Evolutionary conservation across 2,113 vertebrate species (phyloP).

Genomic region (Leptodactylus fuscus): DNA sequence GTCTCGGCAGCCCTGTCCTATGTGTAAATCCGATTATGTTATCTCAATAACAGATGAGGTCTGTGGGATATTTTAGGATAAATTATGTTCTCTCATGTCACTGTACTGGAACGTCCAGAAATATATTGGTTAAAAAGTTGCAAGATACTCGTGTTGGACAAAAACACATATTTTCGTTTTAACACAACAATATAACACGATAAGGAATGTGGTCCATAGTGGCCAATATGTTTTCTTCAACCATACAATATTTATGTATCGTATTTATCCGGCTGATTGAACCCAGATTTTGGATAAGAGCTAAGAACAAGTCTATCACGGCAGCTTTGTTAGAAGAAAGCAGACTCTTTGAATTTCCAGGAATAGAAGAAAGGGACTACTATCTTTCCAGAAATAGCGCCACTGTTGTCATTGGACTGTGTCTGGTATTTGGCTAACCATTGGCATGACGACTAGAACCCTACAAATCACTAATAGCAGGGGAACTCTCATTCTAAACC

Average conservation of each 20-base stretch:
- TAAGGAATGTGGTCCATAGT: slow-evolving; percentile 13
- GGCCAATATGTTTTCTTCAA: slow-evolving; percentile 33
- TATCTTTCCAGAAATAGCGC: not conserved
- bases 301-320: not conserved
- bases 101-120: not conserved
- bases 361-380: not conserved
- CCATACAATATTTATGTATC: not conserved
- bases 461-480: too few relatives aligned
- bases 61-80: not conserved
- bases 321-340: not conserved
- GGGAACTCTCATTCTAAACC: too few relatives aligned
- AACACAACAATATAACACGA: not conserved
- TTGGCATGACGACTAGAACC: too few relatives aligned
- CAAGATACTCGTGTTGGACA: slow-evolving; percentile 5
- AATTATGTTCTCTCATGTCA: not conserved
- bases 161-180: not conserved
- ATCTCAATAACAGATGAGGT: not conserved
- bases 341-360: not conserved
- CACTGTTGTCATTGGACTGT: not conserved
- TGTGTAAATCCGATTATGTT: slow-evolving; percentile 26
- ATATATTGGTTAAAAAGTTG: slow-evolving; percentile 17
- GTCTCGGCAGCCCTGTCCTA: not conserved
- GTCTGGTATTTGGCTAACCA: too few relatives aligned
- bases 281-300: slow-evolving; percentile 19
- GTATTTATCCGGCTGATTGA: slow-evolving; percentile 36